Evolutionary conservation across 2,797 vertebrate genomes (phyloP).

Genomic region (Heteromormyrus szaboi): DNA sequence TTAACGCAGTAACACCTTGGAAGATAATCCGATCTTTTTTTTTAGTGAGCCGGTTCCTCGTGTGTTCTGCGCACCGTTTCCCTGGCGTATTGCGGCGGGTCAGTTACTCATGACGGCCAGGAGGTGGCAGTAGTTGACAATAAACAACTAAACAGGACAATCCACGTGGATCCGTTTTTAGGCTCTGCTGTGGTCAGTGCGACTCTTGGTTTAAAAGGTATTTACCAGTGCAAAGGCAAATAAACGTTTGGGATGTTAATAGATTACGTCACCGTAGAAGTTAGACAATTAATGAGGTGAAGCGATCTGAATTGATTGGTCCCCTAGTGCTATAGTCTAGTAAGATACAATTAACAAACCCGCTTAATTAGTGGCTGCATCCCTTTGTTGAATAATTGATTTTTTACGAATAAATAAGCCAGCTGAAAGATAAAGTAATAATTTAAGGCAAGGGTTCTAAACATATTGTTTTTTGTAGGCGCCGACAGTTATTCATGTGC

Average conservation of each 20-base stretch:
- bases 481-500: background rate
- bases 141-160: background rate
- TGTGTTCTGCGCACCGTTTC: background rate
- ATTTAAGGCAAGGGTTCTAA: background rate
- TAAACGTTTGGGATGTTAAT: background rate
- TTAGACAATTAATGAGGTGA: background rate
- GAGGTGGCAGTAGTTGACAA: constrained; percentile 46
- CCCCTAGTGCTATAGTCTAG: background rate
- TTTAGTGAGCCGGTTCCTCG: background rate
- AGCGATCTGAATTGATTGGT: background rate
- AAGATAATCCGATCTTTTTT: background rate
- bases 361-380: background rate
- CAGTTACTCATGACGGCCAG: constrained; percentile 32
- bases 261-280: background rate
- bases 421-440: background rate
- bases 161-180: background rate
- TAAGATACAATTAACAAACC: background rate
- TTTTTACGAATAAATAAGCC: background rate
- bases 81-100: background rate
- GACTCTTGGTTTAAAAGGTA: background rate
- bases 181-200: background rate
- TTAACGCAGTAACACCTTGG: background rate
- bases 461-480: background rate
- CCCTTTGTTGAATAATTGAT: background rate
- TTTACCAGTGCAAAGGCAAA: background rate